phyloP scores from a whole-genome alignment of 2,797 vertebrate genomes.

The Simalia tracyae region DNA sequence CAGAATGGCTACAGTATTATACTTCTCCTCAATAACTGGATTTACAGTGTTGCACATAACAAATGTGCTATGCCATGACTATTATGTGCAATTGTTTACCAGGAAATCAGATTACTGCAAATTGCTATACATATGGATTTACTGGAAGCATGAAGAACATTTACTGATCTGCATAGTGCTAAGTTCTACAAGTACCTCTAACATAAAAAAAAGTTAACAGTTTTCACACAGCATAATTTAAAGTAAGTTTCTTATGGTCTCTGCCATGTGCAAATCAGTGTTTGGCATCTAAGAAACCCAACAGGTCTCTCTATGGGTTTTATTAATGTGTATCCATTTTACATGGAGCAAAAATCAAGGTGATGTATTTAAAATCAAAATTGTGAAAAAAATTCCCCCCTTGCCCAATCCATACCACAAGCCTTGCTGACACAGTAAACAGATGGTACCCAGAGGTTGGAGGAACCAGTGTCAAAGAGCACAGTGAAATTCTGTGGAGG shows the following conservation, averaged over 20 bases:
- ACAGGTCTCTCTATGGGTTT: not conserved
- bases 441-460: slow-evolving; percentile 75
- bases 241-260: not conserved
- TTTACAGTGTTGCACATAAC: not conserved
- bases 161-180: not conserved
- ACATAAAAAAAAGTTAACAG: not conserved
- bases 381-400: not conserved
- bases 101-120: not conserved
- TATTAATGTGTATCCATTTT: not conserved
- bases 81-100: not conserved
- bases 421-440: slow-evolving; percentile 67
- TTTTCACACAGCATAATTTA: not conserved
- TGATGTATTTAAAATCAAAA: not conserved
- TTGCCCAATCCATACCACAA: slow-evolving; percentile 63
- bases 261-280: not conserved
- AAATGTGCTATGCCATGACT: not conserved
- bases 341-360: not conserved
- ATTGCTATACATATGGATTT: not conserved
- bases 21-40: not conserved
- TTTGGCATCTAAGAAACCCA: not conserved
- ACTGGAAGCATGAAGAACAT: not conserved
- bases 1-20: not conserved
- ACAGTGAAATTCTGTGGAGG: slow-evolving; percentile 75
- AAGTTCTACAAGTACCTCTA: not conserved
- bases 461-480: slow-evolving; percentile 74